A percentile compares a stretch with the other conserved stretches of the same genome.
These are phyloP conservation scores for Hecatera dysodea DNA, from an alignment of 2,888 invertebrate species.

Conservation along the genomic window DNA sequence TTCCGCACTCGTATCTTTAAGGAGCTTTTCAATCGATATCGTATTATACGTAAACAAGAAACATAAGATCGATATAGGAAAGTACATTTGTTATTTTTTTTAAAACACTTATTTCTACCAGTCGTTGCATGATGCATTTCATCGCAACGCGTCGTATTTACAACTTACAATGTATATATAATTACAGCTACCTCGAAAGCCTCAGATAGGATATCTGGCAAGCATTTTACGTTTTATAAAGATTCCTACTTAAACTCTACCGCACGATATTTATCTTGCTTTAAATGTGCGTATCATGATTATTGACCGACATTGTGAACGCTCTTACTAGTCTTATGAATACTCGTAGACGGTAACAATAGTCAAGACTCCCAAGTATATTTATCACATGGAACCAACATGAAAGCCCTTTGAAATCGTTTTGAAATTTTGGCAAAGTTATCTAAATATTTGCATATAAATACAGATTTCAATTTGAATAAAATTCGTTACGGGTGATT, in stretches of 20 bases:
- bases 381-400: slow-evolving; percentile 48
- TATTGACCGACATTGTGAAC: slow-evolving; percentile 53
- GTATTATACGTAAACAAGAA: slow-evolving; percentile 19
- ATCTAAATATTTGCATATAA: slow-evolving; percentile 42
- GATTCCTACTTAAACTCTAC: slow-evolving; percentile 33
- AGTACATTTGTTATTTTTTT: slow-evolving; percentile 11
- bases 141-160: slow-evolving; percentile 54
- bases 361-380: slow-evolving; percentile 37
- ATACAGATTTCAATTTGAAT: slow-evolving; percentile 39
- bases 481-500: slow-evolving; percentile 35
- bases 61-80: slow-evolving; percentile 25
- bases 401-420: slow-evolving; percentile 37
- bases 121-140: slow-evolving; percentile 44
- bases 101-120: slow-evolving; percentile 25
- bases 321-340: slow-evolving; percentile 25
- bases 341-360: slow-evolving; percentile 31
- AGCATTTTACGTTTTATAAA: slow-evolving; percentile 49
- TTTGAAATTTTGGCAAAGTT: slow-evolving; percentile 28
- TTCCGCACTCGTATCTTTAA: not conserved
- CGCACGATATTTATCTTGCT: slow-evolving; percentile 41
- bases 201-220: slow-evolving; percentile 53
- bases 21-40: slow-evolving; percentile 19
- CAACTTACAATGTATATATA: slow-evolving; percentile 43
- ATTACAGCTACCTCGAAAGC: slow-evolving; percentile 59
- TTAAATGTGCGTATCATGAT: slow-evolving; percentile 62